Base-by-base conservation (phyloP, 2,797 vertebrate genomes). In the Catostomus latipinnis region DNA sequence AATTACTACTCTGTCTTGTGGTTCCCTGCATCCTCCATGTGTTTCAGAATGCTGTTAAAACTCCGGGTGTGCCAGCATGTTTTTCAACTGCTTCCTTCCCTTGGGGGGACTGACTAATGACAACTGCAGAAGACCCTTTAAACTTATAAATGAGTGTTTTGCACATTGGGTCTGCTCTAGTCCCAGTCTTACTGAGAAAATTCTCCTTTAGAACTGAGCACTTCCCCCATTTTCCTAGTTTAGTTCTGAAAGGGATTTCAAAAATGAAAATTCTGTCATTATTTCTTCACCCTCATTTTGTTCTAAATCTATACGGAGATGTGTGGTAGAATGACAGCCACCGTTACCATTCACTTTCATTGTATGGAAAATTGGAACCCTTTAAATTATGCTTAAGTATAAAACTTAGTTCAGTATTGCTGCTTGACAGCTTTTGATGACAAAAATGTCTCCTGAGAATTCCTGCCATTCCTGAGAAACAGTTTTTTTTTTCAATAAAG, bases 1-100 rank as follows among this genome's bases (percentile, higher is more conserved):
- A 57, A 66, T 71, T 76, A 62, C 3, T 11, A 48, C 11, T 56
- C 10, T 50, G n/a, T 56, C 43, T 61, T 58, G 22, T 1, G 5
- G 56, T 52, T 61, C 18, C 16, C 6, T 18, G 7, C 57, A 61
- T 53, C 12, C 50, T 79, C 54, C 4, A 13, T 58, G 49, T 12
- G 65, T 18, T 78, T 77, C 63, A 60, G 73, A 77, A n/a, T 8
- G 6, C 56, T 74, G 74, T 81, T 66, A 75, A 60, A 75, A 49
- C 50, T 22, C 54, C 6, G 48, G 71, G 65, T 60, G 78, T 76
- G 68, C 57, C 53, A 14, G 11, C 16, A 48, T 50, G 13, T 61
- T 78, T 67, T 45, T 63, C 61, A 71, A 48, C 70, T 6, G 54
- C 58, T 80, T 79, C 70, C 68, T 16, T 63, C 4, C 22, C 75